Evolutionary conservation across 2,797 vertebrate genomes (phyloP).

Genomic region (Pangasius krempfi): DNA sequence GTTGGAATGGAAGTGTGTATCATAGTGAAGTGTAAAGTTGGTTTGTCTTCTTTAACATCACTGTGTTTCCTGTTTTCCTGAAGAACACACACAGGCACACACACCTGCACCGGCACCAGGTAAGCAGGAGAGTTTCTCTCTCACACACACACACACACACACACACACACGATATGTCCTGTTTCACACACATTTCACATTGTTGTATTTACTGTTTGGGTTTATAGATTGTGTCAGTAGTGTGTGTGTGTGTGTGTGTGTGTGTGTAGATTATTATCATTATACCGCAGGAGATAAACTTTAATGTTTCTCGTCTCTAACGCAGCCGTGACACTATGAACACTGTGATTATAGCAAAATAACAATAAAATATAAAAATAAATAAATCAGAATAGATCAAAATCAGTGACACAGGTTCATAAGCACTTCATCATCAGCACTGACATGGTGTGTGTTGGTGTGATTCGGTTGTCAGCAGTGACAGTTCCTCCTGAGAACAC

Average conservation of each 20-base stretch:
- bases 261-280: background rate
- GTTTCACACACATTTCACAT: background rate
- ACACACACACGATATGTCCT: background rate
- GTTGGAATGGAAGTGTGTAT: background rate
- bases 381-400: background rate
- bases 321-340: background rate
- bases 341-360: background rate
- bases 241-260: background rate
- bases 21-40: conserved; percentile 22
- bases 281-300: background rate
- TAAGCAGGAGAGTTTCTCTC: background rate
- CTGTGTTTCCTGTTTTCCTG: background rate
- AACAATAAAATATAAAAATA: background rate
- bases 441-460: conserved; percentile 29
- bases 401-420: conserved; percentile 2
- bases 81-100: conserved; percentile 13
- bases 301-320: background rate
- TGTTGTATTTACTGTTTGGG: background rate
- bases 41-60: conserved; percentile 38
- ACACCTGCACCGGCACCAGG: conserved; percentile 5
- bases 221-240: background rate
- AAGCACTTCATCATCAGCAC: background rate
- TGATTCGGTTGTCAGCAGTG: conserved; percentile 48
- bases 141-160: background rate
- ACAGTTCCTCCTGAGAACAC: conserved; percentile 37